Conservation (phyloP, 1,140 invertebrate species). For the Hylyphantes graminicola region DNA sequence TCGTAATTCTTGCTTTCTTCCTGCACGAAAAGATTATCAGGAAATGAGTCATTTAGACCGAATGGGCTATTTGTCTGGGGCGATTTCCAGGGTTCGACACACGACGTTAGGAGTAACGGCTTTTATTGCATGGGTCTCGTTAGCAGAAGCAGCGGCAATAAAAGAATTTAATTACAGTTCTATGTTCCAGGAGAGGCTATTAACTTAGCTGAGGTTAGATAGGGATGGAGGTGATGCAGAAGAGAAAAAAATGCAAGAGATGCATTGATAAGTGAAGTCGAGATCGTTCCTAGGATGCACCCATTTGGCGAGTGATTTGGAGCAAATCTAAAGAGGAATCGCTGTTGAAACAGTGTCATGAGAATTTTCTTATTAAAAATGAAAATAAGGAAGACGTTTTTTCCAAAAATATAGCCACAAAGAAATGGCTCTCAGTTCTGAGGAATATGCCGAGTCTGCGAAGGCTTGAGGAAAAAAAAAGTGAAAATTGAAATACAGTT, state of each 20-base stretch:
- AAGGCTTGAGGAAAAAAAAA: too few species aligned
- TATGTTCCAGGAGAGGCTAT: conserved; percentile 33
- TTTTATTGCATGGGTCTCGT: conserved; percentile 51
- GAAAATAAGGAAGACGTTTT: too few species aligned
- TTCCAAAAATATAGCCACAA: too few species aligned
- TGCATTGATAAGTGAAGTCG: too few species aligned
- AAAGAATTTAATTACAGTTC: conserved; percentile 58
- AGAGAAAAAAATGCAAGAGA: neutral
- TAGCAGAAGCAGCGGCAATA: conserved; percentile 44
- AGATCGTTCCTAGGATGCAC: too few species aligned
- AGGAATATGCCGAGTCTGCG: too few species aligned
- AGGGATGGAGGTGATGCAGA: conserved; percentile 3
- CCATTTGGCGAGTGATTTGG: too few species aligned
- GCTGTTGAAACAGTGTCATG: too few species aligned
- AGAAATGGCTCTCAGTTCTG: too few species aligned
- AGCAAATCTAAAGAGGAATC: too few species aligned
- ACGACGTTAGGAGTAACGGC: conserved; percentile 47
- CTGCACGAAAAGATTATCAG: conserved; percentile 46
- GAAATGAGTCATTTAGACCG: conserved; percentile 59
- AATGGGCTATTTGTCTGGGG: conserved; percentile 59
- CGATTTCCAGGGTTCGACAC: conserved; percentile 50
- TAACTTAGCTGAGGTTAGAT: neutral
- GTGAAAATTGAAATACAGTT: too few species aligned
- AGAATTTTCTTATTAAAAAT: too few species aligned
- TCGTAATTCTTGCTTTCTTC: conserved; percentile 13